Evolutionary conservation across 2,113 vertebrate species (phyloP).

Genomic region (Upupa epops): DNA sequence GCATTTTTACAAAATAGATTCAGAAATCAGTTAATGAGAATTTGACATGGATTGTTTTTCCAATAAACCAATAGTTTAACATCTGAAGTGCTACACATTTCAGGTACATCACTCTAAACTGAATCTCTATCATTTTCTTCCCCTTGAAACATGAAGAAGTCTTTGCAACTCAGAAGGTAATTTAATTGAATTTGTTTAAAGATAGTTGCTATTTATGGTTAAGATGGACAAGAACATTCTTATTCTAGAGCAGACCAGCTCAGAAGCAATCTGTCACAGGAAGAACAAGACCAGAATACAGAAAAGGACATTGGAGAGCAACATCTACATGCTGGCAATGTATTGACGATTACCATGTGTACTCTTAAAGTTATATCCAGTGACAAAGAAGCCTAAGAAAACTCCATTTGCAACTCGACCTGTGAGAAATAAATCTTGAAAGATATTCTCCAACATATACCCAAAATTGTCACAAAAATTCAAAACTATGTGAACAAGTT

Average conservation of each 20-base stretch:
- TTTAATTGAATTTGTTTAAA: background rate
- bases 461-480: background rate
- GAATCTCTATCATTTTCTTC: background rate
- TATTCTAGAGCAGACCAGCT: background rate
- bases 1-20: background rate
- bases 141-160: background rate
- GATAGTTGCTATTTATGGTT: background rate
- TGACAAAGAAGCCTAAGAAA: background rate
- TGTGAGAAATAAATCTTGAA: background rate
- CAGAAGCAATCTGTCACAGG: background rate
- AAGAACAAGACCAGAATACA: background rate
- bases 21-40: background rate
- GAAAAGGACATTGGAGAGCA: background rate
- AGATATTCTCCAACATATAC: background rate
- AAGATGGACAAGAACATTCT: background rate
- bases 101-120: background rate
- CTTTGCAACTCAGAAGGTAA: background rate
- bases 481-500: background rate
- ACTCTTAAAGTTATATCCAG: background rate
- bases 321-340: accelerated
- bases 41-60: background rate
- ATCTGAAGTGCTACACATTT: background rate
- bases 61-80: background rate
- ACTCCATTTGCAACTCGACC: background rate
- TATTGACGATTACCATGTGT: background rate